A percentile compares a stretch with the other conserved stretches of the same genome.
Evolutionary conservation across 2,113 vertebrate species (phyloP).

Genomic region (Setophaga coronata): DNA sequence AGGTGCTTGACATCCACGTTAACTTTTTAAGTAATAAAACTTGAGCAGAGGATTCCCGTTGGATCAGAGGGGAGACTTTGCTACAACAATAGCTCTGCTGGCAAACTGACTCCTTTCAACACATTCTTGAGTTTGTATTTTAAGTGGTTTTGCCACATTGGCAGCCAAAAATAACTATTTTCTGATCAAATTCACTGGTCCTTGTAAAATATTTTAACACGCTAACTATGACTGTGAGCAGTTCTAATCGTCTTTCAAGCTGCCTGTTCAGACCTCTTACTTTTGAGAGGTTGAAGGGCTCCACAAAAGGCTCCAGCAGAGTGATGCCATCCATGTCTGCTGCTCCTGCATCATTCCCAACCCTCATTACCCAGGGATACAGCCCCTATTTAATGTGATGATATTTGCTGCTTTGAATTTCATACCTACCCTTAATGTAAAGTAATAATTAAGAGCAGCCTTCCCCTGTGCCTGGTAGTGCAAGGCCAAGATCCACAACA

Average conservation of each 20-base stretch:
- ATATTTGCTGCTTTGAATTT: neutral
- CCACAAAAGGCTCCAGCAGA: neutral
- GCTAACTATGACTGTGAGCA: neutral
- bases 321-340: neutral
- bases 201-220: slow-evolving; percentile 29
- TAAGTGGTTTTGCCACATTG: slow-evolving; percentile 49
- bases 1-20: neutral
- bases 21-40: neutral
- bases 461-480: neutral
- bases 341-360: neutral
- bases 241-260: neutral
- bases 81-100: slow-evolving; percentile 8
- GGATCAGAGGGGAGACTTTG: neutral
- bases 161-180: slow-evolving; percentile 55
- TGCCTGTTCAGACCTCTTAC: neutral
- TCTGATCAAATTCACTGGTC: slow-evolving; percentile 40
- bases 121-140: slow-evolving; percentile 21
- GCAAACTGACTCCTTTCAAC: slow-evolving; percentile 37
- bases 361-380: neutral
- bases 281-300: neutral
- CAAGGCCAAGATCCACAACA: neutral
- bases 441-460: slow-evolving; percentile 59
- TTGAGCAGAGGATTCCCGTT: neutral
- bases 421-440: slow-evolving; percentile 27
- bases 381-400: neutral